Base-by-base conservation (phyloP, 2,888 invertebrate species). In the Lathronympha strigana region DNA sequence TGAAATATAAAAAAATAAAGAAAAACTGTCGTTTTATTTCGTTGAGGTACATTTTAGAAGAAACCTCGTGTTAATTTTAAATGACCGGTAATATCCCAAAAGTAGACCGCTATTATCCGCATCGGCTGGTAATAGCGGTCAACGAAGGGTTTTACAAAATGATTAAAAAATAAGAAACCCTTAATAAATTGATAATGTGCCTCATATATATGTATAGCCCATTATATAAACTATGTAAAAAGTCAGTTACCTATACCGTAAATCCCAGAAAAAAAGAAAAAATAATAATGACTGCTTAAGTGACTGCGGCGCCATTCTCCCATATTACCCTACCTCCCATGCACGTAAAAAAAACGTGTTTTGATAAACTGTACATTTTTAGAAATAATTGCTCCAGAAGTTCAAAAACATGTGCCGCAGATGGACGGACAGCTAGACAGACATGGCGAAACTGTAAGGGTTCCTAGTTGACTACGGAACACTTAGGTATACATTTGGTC, bases 161-260 rank as follows among this genome's bases (percentile, higher is more conserved):
- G 25, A 50, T 28, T 1, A 50, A 50, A 28, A 50, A 31, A 50
- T 50, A 50, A 50, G 31, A 19, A 45, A 45, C 45, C 25, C 50
- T 4, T 50, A 50, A 50, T 50, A 50, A 4, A 50, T 50, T 9
- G 28, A 28, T 50, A 31, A 50, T 50, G 28, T 31, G 28, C 28
- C 28, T 28, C 50, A 50, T 50, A 50, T 50, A 50, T 50, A 50
- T 50, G 28, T 28, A 28, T 50, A 28, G 15, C 13, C 25, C 15
- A 50, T 21, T 25, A 50, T 25, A 28, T 28, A 50, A 50, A 28
- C 28, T 50, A 50, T 50, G 50, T 50, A 50, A 50, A 50, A 50
- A 50, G 28, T 50, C 28, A 50, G 28, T 9, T 50, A 28, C 50
- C 50, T 25, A 28, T 50, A 28, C 50, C 28, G 50, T 50, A 50